Evolutionary conservation across 2,113 vertebrate species (phyloP), one percentile per base, ranked within the genome.

Genomic region (Trematocara zebra): DNA sequence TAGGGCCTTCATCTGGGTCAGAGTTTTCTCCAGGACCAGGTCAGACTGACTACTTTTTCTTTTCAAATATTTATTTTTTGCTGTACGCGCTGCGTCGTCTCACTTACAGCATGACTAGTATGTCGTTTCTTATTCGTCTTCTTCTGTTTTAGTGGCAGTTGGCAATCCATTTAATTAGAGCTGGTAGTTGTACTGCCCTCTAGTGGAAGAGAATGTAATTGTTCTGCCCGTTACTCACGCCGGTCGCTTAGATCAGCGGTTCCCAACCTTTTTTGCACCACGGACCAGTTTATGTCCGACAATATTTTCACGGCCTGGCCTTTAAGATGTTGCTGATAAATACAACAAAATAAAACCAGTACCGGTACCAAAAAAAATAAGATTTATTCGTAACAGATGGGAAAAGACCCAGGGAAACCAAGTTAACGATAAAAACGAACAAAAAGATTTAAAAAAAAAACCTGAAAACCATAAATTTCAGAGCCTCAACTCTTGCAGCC

Each of bases 321-420:
- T 57, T 57, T 57, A 1, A 57, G 3, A 57, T 28, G 12, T 57
- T 57, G 54, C 3, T 8, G 54, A 57, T 57, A 57, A 57, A 0
- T 28, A 57, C 26, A 57, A 57, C 54, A 28, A 57, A 28, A 57
- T 28, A 57, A 57, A 28, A 28, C 23, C 23, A 3, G 11, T 26
- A 8, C 4, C 0, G 3, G 11, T 26, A 56, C 53, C 1, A 28
- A 15, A n/a, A 8, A 28, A 14, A 2, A 2, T 0, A 56, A 1
- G 1, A 56, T 15, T 56, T 56, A 0, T 56, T 56, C 0, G 1
- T 56, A 56, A 56, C 2, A 0, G 7, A 57, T 8, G 0, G 26
- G 12, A 54, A 54, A 26, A 54, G 2, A 54, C 20, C 53, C 20
- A 4, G 20, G 11, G 20, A 33, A 59, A 59, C 28, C 0, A 0